Percentiles rank a stretch among this genome's conserved stretches.
Evolutionary conservation across 2,888 invertebrate genomes (phyloP).

Genomic region (Atherix ibis): DNA sequence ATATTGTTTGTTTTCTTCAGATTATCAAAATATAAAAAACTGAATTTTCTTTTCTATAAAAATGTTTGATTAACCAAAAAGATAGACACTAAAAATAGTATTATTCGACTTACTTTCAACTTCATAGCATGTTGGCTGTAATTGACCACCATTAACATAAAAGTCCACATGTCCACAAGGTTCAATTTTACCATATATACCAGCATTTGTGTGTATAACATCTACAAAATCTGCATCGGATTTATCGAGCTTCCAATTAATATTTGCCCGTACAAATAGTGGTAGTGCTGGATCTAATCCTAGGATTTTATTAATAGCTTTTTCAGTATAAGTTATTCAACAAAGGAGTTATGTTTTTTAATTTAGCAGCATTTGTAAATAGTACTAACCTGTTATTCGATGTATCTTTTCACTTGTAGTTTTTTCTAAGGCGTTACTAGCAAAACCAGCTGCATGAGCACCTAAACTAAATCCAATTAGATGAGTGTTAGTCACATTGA

Average conservation of each 20-base stretch:
- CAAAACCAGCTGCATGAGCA: constrained; percentile 37
- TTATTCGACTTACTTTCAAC: constrained; percentile 12
- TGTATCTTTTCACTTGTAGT: constrained; percentile 20
- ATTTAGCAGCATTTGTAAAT: no score
- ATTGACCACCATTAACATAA: constrained; percentile 39
- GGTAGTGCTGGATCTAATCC: constrained; percentile 50
- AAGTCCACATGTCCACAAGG: constrained; percentile 45
- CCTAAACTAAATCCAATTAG: constrained; percentile 43
- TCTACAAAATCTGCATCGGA: constrained; percentile 40
- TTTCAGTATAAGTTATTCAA: background rate
- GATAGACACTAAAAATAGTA: background rate
- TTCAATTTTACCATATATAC: constrained; percentile 41
- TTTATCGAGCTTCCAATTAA: constrained; percentile 35
- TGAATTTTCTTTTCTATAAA: no score
- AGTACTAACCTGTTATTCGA: constrained; percentile 28
- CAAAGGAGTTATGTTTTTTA: background rate
- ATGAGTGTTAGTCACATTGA: constrained; percentile 32
- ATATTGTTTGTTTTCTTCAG: no score
- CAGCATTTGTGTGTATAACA: constrained; percentile 41
- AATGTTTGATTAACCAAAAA: background rate
- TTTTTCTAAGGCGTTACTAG: constrained; percentile 22
- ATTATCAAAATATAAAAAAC: no score
- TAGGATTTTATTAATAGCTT: no score
- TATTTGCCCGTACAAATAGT: constrained; percentile 36
- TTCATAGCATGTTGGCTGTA: constrained; percentile 15